Evolutionary conservation across 2,888 invertebrate genomes (phyloP).

Genomic region (Meliscaeva auricollis): DNA sequence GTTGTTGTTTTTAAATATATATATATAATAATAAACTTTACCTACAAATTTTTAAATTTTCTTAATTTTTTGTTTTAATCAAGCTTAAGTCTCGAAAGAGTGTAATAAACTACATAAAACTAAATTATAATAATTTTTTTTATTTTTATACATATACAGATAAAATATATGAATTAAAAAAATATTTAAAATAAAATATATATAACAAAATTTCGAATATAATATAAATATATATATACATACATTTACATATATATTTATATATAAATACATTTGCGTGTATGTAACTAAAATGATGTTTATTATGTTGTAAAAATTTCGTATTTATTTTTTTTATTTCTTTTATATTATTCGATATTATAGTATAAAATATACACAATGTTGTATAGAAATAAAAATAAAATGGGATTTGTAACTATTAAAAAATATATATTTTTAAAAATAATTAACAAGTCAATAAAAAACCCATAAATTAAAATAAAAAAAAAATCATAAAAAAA

Average conservation of each 20-base stretch:
- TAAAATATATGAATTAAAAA: slow-evolving; percentile 50
- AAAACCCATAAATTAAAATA: slow-evolving; percentile 70
- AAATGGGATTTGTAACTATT: slow-evolving; percentile 73
- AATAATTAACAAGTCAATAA: slow-evolving; percentile 74
- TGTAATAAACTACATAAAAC: slow-evolving; percentile 57
- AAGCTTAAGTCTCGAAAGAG: slow-evolving; percentile 73
- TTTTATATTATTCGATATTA: slow-evolving; percentile 23
- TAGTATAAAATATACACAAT: slow-evolving; percentile 22
- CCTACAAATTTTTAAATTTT: slow-evolving; percentile 56
- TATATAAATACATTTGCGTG: slow-evolving; percentile 38
- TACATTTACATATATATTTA: slow-evolving; percentile 15
- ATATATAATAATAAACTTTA: slow-evolving; percentile 41
- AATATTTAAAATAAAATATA: slow-evolving; percentile 62
- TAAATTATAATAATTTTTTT: slow-evolving; percentile 58
- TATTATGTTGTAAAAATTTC: neutral
- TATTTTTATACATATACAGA: slow-evolving; percentile 57
- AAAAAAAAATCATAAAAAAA: slow-evolving; percentile 44
- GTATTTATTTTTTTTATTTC: too few relatives aligned
- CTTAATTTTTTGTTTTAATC: slow-evolving; percentile 48
- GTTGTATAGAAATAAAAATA: slow-evolving; percentile 38
- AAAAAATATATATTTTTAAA: slow-evolving; percentile 63
- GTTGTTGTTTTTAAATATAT: slow-evolving; percentile 27
- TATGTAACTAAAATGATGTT: slow-evolving; percentile 30
- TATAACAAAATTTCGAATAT: slow-evolving; percentile 70
- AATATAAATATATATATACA: slow-evolving; percentile 34